Evolutionary conservation across 2,888 invertebrate species (phyloP), one percentile per base, ranked within the genome.

Genomic region (Spilosoma lubricipeda): DNA sequence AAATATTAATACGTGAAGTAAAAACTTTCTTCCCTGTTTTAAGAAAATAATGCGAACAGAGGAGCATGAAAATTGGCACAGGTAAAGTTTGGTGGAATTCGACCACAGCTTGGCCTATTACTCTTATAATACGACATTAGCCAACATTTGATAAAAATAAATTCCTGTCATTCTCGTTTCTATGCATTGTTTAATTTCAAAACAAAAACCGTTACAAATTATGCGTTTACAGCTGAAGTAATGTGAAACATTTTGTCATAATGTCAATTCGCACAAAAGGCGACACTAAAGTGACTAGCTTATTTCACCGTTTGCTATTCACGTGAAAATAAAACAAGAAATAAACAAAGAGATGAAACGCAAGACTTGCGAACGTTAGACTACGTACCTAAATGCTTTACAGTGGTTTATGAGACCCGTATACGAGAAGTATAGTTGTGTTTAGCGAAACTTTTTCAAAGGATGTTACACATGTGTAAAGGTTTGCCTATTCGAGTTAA

Each of bases 261-360:
- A 56, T 23, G 23, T 56, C 15, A 36, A 69, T 52, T 52, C 33
- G 36, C 56, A 69, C 69, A 69, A 69, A 69, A 33, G 45, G 8
- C 20, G 67, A n/a, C 56, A n/a, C 36, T 3, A 33, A 36, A 52
- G 36, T 36, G 36, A 56, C 69, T 33, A 48, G 33, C 23, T 36
- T 39, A 69, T 36, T 69, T 69, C 33, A 52, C 23, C 52, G 56
- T 56, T 69, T n/a, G n/a, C 56, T n/a, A 48, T 69, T 56, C n/a
- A 69, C 36, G 11, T 69, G 36, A 33, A 33, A 4, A 36, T 68
- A 68, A 68, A 68, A 36, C 52, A 68, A 36, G 11, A n/a, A 15
- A 56, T 13, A 7, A 27, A 69, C 18, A 69, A 69, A 69, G 48
- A 69, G 56, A 69, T 33, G 4, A 36, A 56, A 45, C 36, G 33